Percentiles rank a stretch among this genome's conserved stretches.
Conservation (phyloP, 2,888 invertebrate species). For the Sipha maydis region DNA sequence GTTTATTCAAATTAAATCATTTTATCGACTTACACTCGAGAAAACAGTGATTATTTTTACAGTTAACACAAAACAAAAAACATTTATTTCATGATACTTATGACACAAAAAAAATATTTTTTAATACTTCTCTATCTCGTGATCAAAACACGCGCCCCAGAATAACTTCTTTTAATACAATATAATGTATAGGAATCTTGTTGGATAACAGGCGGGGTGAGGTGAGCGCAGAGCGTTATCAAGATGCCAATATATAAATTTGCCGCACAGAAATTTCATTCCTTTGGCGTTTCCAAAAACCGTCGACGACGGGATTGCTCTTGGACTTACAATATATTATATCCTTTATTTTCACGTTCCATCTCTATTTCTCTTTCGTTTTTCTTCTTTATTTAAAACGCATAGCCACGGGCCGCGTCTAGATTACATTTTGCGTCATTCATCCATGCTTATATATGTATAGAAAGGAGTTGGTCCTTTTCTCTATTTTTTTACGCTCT, state of each 20-base stretch:
- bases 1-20: no score
- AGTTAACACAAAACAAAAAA: not conserved
- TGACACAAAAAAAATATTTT: not conserved
- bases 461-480: slow-evolving; percentile 10
- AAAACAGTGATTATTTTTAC: not conserved
- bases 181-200: not conserved
- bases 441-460: not conserved
- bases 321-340: slow-evolving; percentile 16
- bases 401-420: slow-evolving; percentile 34
- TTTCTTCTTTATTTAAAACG: slow-evolving; percentile 48
- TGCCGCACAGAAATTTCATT: slow-evolving; percentile 7
- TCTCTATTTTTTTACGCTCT: slow-evolving; percentile 13
- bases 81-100: not conserved
- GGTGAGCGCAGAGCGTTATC: not conserved
- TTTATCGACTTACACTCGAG: not conserved
- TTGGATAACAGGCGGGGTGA: not conserved
- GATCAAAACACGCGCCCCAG: not conserved
- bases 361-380: not conserved
- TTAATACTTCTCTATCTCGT: not conserved
- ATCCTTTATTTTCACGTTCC: not conserved
- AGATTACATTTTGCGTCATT: slow-evolving; percentile 41
- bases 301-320: not conserved
- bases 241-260: not conserved
- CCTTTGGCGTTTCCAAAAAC: slow-evolving; percentile 9
- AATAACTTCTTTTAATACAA: not conserved